Base-by-base conservation (phyloP, 2,888 invertebrate species). In the Oscheius sp. region DNA sequence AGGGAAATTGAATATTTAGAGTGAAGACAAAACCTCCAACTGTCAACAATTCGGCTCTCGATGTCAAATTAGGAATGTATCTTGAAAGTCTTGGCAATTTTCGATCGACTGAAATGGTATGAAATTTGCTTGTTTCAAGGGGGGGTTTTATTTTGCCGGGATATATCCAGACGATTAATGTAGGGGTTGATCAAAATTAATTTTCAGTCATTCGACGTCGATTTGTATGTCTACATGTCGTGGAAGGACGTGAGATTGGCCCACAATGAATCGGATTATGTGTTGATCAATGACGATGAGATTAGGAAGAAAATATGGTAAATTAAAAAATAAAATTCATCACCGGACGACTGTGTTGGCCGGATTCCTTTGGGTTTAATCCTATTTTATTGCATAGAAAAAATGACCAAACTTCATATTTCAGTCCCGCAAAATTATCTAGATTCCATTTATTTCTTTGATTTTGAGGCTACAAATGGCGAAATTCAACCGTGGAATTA, bases 161-260 rank as follows among this genome's bases (percentile, higher is more conserved):
- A n/a, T n/a, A n/a, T n/a, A n/a, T n/a, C n/a, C n/a, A n/a, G n/a
- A n/a, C n/a, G n/a, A n/a, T n/a, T n/a, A n/a, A n/a, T n/a, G n/a
- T n/a, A n/a, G n/a, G n/a, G n/a, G 35, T 35, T 35, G 35, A 35
- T 35, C 9, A 23, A 64, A 21, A 21, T 56, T 16, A 59, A 58
- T 18, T 56, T 58, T 80, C 76, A 85, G 86, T 81, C 85, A 12
- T 86, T 86, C 71, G 86, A 86, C 71, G 86, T 84, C 46, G 86
- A 86, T 76, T 70, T 86, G 55, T 86, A 86, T 74, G 76, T 84
- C 43, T 85, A 83, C 72, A 78, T 84, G 79, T 78, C 79, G 2
- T 84, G 84, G 84, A 73, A 64, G 35, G 84, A 84, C 70, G 52
- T 41, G 21, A 69, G 81, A 21, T 73, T 86, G 12, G 63, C 79